These are phyloP conservation scores for Geophilus truncorum DNA, from an alignment of 2,888 invertebrate species.

Conservation along the genomic window DNA sequence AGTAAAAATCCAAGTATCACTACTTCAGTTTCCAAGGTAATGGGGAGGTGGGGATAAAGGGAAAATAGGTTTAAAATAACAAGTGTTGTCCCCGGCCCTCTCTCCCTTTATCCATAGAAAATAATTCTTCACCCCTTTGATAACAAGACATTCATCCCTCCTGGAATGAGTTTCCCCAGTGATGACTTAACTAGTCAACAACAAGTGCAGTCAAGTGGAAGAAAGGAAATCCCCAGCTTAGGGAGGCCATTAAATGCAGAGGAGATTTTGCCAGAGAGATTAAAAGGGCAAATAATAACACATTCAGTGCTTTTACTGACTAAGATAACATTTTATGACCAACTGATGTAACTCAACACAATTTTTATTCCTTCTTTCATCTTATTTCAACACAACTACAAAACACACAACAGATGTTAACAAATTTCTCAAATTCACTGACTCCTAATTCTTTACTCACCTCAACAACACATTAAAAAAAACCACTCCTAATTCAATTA, in stretches of 20 bases:
- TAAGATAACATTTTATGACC: neutral
- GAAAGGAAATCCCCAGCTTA: constrained; percentile 20
- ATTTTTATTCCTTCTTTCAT: too few relatives aligned
- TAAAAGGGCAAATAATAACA: constrained; percentile 10
- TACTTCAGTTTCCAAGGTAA: too few relatives aligned
- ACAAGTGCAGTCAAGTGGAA: constrained; percentile 8
- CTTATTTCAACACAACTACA: too few relatives aligned
- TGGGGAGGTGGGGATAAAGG: too few relatives aligned
- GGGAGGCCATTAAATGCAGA: constrained; percentile 4
- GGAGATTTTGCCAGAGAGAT: neutral
- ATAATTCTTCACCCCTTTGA: neutral
- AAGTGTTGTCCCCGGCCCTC: neutral
- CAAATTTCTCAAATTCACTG: too few relatives aligned
- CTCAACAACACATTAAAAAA: too few relatives aligned
- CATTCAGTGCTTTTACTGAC: neutral
- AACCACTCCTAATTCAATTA: too few relatives aligned
- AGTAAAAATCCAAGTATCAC: too few relatives aligned
- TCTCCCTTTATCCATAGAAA: neutral
- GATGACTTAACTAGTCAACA: constrained; percentile 20
- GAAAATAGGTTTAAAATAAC: neutral
- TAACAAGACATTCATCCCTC: neutral
- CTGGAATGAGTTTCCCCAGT: neutral
- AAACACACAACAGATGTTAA: too few relatives aligned
- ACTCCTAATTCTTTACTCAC: too few relatives aligned
- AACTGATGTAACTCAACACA: neutral